Evolutionary conservation across 2,888 invertebrate genomes (phyloP).

Genomic region (Autographa gamma): DNA sequence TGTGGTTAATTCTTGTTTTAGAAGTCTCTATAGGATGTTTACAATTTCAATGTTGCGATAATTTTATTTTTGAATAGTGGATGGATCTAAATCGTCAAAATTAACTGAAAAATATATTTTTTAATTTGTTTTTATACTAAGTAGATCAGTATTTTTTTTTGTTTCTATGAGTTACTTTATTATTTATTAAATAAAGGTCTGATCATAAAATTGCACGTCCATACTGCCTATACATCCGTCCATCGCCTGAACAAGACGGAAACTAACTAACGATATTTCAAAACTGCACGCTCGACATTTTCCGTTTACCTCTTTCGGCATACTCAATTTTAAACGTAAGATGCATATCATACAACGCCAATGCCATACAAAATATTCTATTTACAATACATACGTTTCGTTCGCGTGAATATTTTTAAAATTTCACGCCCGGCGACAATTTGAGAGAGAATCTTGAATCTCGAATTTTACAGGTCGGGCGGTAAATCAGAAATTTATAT

Average conservation of each 20-base stretch:
- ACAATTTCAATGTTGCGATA: no score
- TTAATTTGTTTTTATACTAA: no score
- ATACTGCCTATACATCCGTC: conserved; percentile 10
- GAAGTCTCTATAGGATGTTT: neutral
- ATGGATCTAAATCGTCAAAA: no score
- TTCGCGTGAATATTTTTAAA: conserved; percentile 70
- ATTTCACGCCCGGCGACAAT: conserved; percentile 59
- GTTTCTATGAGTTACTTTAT: no score
- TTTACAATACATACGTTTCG: conserved; percentile 67
- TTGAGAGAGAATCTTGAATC: conserved; percentile 58
- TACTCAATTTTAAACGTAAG: conserved; percentile 50
- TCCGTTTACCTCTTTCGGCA: conserved; percentile 27
- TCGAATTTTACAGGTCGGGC: conserved; percentile 64
- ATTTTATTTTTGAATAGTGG: no score
- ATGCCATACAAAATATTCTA: conserved; percentile 69
- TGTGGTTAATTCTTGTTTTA: neutral
- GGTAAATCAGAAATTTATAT: conserved; percentile 77
- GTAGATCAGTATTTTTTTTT: no score
- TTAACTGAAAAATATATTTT: no score
- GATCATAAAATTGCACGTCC: neutral
- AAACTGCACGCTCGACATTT: conserved; percentile 31
- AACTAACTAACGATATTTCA: conserved; percentile 46
- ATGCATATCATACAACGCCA: conserved; percentile 53
- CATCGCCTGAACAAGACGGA: conserved; percentile 28
- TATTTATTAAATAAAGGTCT: no score